A percentile compares a stretch with the other conserved stretches of the same genome.
Conservation (phyloP, 2,113 vertebrate genomes). For the Psittacara wagleri region DNA sequence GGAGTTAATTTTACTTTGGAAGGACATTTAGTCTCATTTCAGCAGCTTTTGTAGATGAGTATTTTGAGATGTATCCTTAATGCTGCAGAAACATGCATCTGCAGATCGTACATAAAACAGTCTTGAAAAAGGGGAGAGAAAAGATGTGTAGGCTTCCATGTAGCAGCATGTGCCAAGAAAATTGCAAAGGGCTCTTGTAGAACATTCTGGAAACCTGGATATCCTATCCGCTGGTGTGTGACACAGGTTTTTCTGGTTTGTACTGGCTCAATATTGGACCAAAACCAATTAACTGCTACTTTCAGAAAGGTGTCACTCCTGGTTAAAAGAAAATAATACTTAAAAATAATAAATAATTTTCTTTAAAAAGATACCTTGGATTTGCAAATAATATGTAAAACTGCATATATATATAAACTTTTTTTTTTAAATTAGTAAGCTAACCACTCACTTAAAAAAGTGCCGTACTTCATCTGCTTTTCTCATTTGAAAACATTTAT, state of each 20-base stretch:
- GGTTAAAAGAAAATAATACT: not conserved
- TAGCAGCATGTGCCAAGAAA: not conserved
- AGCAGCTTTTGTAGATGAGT: not conserved
- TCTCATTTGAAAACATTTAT: not conserved
- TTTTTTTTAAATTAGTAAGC: not conserved
- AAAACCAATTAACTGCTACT: not conserved
- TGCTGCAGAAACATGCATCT: not conserved
- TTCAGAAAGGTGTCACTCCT: not conserved
- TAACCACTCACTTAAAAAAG: not conserved
- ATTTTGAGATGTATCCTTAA: not conserved
- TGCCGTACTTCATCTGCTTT: not conserved
- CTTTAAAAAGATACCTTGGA: not conserved
- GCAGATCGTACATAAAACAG: not conserved
- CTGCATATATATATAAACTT: not conserved
- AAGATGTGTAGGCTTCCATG: not conserved
- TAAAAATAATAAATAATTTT: not conserved
- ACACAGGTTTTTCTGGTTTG: not conserved
- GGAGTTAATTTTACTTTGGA: not conserved
- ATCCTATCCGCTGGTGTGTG: not conserved
- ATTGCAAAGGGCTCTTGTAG: rapidly evolving
- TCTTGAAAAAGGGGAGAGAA: not conserved
- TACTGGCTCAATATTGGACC: rapidly evolving
- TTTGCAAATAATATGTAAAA: not conserved
- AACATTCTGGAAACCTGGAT: not conserved
- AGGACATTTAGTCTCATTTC: not conserved